Evolutionary conservation across 1,140 invertebrate species (phyloP), one percentile per base, ranked within the genome.

Genomic region (Drosophila equinoxialis): DNA sequence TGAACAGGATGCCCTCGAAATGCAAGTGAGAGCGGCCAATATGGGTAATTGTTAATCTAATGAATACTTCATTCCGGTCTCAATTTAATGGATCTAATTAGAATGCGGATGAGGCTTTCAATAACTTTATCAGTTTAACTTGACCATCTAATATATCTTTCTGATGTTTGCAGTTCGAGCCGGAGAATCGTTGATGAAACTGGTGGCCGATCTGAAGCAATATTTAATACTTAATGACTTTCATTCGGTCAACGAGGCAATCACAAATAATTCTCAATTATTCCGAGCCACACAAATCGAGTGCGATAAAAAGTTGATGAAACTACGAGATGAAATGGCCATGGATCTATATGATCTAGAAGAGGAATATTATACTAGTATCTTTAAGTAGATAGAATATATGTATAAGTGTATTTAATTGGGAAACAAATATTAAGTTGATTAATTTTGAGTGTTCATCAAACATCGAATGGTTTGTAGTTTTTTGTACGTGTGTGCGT

Each of bases 171-270:
- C 84, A 94, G 97, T 98, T 0, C 93, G 98, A 85, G 98, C 98
- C 72, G 98, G 97, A 1, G 98, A 99, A 93, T 98, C 97, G 0
- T 92, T 99, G 11, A 98, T 99, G 96, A 99, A 99, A 93, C 93
- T 99, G 4, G 97, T 99, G 4, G 98, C 98, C 0, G 98, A 99
- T 91, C 97, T 99, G 13, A 99, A 99, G 90, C 98, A 99, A 83
- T 99, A 98, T 91, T 93, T 99, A 17, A 99, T 99, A 74, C 93
- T 99, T 10, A 99, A 99, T 93, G 98, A 99, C 92, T 99, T 99
- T 90, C 97, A 97, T 35, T 98, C 98, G 0, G 97, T 99, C 0
- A 99, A 99, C 93, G 98, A 99, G 91, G 97, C 98, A 1, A 99
- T 99, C 70, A 95, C 96, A 10, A 95, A 97, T 81, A 98, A 98